phyloP scores from a whole-genome alignment of 2,888 invertebrate species.

The Campoletis raptor region DNA sequence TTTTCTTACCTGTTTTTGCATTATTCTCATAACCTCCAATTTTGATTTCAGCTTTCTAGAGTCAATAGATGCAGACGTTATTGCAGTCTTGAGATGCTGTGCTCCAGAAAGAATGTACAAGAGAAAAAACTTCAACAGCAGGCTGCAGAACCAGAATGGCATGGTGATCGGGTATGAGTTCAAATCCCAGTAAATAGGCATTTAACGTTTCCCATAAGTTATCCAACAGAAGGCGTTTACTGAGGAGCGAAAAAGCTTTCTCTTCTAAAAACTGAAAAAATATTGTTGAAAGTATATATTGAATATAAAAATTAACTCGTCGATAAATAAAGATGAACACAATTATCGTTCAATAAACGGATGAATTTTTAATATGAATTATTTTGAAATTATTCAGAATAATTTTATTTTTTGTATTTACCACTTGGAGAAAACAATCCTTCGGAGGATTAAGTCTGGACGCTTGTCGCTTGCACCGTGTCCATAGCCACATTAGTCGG shows the following conservation, averaged over 20 bases:
- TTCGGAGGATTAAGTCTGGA: slow-evolving; percentile 70
- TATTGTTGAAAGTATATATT: too few relatives aligned
- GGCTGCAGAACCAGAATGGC: slow-evolving; percentile 94
- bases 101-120: slow-evolving; percentile 91
- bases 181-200: slow-evolving; percentile 91
- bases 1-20: too few relatives aligned
- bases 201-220: slow-evolving; percentile 92
- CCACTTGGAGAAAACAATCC: slow-evolving; percentile 73
- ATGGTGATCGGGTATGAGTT: slow-evolving; percentile 94
- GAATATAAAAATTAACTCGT: neutral
- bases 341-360: neutral
- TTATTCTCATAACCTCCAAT: slow-evolving; percentile 93
- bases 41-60: too few relatives aligned
- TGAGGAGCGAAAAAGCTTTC: slow-evolving; percentile 87
- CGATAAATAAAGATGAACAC: neutral
- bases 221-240: slow-evolving; percentile 90
- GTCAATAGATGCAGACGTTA: too few relatives aligned
- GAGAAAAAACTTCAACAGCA: slow-evolving; percentile 96
- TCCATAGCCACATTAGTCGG: slow-evolving; percentile 80
- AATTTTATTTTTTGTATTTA: slow-evolving; percentile 48
- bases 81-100: slow-evolving; percentile 77
- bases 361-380: neutral
- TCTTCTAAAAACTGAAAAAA: slow-evolving; percentile 72
- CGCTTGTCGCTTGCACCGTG: slow-evolving; percentile 77
- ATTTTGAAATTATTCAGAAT: neutral